Evolutionary conservation across 2,797 vertebrate species (phyloP), one percentile per base, ranked within the genome.

Genomic region (Micrastur ruficollis): DNA sequence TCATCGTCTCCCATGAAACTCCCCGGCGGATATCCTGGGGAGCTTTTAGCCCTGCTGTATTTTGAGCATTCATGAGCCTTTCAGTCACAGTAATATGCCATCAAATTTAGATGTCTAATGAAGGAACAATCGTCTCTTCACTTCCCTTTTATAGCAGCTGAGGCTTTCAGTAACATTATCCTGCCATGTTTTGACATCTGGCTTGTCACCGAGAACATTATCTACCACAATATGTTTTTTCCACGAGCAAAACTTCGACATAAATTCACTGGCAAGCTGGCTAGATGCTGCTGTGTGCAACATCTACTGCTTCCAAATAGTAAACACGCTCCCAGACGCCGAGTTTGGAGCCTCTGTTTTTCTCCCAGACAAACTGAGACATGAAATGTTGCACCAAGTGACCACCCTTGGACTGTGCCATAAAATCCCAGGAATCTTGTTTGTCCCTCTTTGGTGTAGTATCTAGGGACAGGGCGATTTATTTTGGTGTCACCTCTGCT

Each of bases 161-260:
- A 85, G 84, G 81, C 94, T 97, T 96, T 95, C 96, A 90, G 95
- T 74, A 89, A 81, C 85, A 17, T 96, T 91, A 95, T 38, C 90
- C 80, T 94, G 94, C 93, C 36, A 9, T 94, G 95, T 95, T 97
- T 97, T 97, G 96, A 96, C 96, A 96, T 93, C 93, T 93, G 93
- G 63, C 95, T 95, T 56, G 87, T 97, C 96, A 95, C 70, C 2
- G 40, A 62, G 93, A 95, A 36, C 93, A 89, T 95, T 66, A 94
- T 94, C 96, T 94, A 76, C 62, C 76, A 93, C 95, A 84, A 79
- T 62, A 81, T 92, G 89, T 34, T 94, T 92, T 79, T 93, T 80
- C 80, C 90, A 59, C 0, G 31, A 95, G 82, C 31, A 52, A 84
- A 95, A 90, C 87, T 93, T 93, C 2, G 49, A 94, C 90, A 84